Base-by-base conservation (phyloP, 2,113 vertebrate species). In the Loxodonta africana region DNA sequence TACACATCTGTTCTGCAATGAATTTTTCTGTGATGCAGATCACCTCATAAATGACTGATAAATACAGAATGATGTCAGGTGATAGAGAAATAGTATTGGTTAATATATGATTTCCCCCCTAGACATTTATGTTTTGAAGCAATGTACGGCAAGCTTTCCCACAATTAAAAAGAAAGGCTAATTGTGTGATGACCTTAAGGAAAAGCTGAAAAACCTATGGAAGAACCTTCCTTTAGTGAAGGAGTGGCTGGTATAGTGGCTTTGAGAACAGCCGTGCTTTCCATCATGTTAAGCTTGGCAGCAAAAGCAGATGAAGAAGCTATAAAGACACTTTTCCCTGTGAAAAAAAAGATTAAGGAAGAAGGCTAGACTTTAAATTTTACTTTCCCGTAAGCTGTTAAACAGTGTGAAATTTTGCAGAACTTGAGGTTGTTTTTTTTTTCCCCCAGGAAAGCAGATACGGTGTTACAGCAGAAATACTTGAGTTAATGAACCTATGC, bases 91-190 rank as follows among this genome's bases (percentile, higher is more conserved):
- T 57, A 15, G 46, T 28, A 25, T 80, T 88, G 65, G 73, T 33
- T 26, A n/a, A 81, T 48, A 67, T 17, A 18, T 74, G 67, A 87
- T 33, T 62, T 44, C 30, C 23, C 15, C 44, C 18, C 73, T 23
- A 87, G 30, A 48, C 2, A 78, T 94, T 77, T 85, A n/a, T 62
- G 25, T 92, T 92, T 95, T 96, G 28, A 94, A 92, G n/a, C 4
- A 90, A 41, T 48, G 37, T 92, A 17, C 26, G 60, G 26, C 28
- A 80, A 92, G 5, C 9, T 74, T 92, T 94, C 44, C 83, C 62
- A 73, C 44, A 73, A 86, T 87, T 65, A 87, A 78, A 83, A 37
- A 91, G 28, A 84, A 62, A 84, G 63, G 0, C 69, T 77, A 83
- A 57, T 74, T 69, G 86, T 83, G 69, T 80, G 46, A 80, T 30